Conservation (phyloP, 2,888 invertebrate species). For the Hemicrepidius hirtus region DNA sequence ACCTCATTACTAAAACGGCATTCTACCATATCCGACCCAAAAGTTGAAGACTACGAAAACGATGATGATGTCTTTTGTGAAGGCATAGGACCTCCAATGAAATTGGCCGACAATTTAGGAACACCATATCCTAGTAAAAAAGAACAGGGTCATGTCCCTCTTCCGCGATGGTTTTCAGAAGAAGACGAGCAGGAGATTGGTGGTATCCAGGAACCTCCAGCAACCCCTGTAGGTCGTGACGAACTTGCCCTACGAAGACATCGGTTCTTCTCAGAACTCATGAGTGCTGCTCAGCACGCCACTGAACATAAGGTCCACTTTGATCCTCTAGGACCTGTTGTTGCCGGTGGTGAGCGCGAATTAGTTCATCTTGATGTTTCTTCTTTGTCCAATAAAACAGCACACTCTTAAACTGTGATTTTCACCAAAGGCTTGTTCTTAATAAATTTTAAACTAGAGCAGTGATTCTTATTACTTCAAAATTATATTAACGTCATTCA, state of each 20-base stretch:
- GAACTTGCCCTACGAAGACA: slow-evolving; percentile 85
- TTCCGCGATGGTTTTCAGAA: slow-evolving; percentile 73
- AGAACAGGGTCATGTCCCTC: slow-evolving; percentile 64
- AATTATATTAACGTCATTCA: no score
- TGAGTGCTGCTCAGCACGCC: slow-evolving; percentile 82
- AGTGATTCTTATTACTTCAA: background rate
- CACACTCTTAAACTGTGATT: slow-evolving; percentile 13
- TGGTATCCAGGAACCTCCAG: slow-evolving; percentile 80
- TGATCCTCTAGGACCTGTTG: slow-evolving; percentile 82
- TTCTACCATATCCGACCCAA: slow-evolving; percentile 58
- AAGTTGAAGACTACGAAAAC: slow-evolving; percentile 58
- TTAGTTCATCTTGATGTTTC: slow-evolving; percentile 31
- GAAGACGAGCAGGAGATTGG: slow-evolving; percentile 70
- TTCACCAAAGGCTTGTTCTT: background rate
- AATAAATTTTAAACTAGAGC: background rate
- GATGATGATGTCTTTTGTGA: slow-evolving; percentile 79
- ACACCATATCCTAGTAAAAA: slow-evolving; percentile 72
- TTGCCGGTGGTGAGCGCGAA: slow-evolving; percentile 76
- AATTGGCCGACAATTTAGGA: slow-evolving; percentile 72
- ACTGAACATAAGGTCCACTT: slow-evolving; percentile 85
- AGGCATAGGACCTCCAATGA: slow-evolving; percentile 70
- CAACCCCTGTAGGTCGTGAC: slow-evolving; percentile 86
- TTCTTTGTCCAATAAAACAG: slow-evolving; percentile 16
- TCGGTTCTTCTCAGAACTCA: slow-evolving; percentile 85
- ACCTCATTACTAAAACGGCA: slow-evolving; percentile 48